Base-by-base conservation (phyloP, 2,888 invertebrate genomes). In the Drosophila putrida region DNA sequence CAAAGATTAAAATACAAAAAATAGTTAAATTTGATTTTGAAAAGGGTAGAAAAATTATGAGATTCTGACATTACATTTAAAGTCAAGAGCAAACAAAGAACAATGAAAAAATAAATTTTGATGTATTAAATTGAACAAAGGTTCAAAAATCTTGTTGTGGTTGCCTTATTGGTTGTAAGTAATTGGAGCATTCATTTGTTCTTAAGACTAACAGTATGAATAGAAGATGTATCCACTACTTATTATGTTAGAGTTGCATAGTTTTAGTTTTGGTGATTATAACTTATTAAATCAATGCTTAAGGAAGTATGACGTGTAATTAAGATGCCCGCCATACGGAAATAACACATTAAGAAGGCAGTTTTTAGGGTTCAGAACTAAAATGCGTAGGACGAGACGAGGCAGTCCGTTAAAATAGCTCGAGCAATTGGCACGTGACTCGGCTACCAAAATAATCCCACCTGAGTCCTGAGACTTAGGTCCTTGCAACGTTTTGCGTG, bases 321-420 rank as follows among this genome's bases (percentile, higher is more conserved):
- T 89, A 88, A 75, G 88, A 72, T 70, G 71, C 59, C 71, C 53
- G 80, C 72, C 66, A 69, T 77, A 77, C 82, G 88, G 78, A 89
- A 88, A 82, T 88, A 88, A 82, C 83, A 77, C 88, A 88, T 85
- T 89, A 85, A 85, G 83, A 79, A 81, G 83, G 71, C 80, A 79
- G 72, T 82, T 80, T 72, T 63, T 62, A 4, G 43, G 35, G 51
- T 15, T 2, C 43, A 43, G 28, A 27, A n/a, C 38, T 13, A 10
- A 36, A 31, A 50, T 54, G 65, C 51, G 55, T 50, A 39, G 49
- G 6, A 13, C 35, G 20, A 25, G n/a, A 28, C 15, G 31, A 44
- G 36, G 65, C 41, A 66, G 64, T 65, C 54, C 77, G 77, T 80
- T 80, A 72, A 81, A 85, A 86, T 88, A 80, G 83, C 89, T 88